These are phyloP conservation scores for Xenotilapia longispinis DNA, from an alignment of 2,113 vertebrate genomes.

Conservation along the genomic window DNA sequence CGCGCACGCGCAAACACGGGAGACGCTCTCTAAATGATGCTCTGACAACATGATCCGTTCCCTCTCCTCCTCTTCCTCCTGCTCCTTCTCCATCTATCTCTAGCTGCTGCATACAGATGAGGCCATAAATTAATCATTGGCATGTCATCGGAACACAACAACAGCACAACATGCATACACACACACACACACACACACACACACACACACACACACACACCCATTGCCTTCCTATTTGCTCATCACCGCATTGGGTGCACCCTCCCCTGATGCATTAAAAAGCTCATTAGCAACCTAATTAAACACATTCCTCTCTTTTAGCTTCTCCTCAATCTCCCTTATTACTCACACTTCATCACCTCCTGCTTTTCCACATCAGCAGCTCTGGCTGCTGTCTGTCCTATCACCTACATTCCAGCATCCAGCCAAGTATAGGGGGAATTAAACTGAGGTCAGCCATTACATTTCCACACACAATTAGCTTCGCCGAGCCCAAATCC, in stretches of 20 bases:
- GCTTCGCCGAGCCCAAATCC: conserved; percentile 49
- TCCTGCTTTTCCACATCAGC: conserved; percentile 68
- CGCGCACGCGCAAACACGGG: conserved; percentile 12
- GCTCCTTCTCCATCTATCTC: conserved; percentile 18
- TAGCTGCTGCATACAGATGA: conserved; percentile 62
- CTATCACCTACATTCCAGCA: conserved; percentile 60
- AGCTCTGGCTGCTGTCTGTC: conserved; percentile 52
- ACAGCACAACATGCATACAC: conserved; percentile 40
- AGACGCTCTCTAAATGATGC: conserved; percentile 54
- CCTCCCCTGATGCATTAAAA: conserved; percentile 72
- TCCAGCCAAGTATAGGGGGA: conserved; percentile 61
- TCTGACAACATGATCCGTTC: conserved; percentile 52
- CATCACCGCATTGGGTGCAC: conserved; percentile 30
- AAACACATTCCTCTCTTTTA: conserved; percentile 78
- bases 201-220: not conserved
- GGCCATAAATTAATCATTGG: conserved; percentile 69
- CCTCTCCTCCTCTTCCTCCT: conserved; percentile 7
- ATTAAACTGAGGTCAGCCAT: conserved; percentile 72
- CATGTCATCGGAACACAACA: conserved; percentile 53
- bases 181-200: not conserved
- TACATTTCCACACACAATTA: conserved; percentile 70
- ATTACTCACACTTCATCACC: conserved; percentile 73
- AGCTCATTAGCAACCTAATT: conserved; percentile 79
- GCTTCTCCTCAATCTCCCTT: conserved; percentile 73
- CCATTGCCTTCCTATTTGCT: not conserved